Evolutionary conservation across 2,797 vertebrate species (phyloP), one percentile per base, ranked within the genome.

Genomic region (Hapalemur alaotrensis): DNA sequence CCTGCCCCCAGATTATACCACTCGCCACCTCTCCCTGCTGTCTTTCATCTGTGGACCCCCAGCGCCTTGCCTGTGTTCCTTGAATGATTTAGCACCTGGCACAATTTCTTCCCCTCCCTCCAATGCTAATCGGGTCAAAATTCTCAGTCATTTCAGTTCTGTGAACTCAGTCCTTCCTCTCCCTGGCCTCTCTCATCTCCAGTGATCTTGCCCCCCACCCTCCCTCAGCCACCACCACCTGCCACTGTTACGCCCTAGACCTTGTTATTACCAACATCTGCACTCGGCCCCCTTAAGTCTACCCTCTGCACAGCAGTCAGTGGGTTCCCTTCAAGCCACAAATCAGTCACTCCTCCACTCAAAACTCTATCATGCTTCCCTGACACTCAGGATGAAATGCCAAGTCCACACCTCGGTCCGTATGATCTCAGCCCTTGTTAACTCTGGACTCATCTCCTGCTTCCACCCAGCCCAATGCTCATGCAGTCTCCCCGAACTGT

Each of bases 61-160:
- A 8, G 41, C 1, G 4, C 41, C 48, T 20, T 0, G 1, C 12
- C 22, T 52, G 7, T 10, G 5, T 17, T 63, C 59, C 23, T 25
- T 83, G 17, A 48, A 79, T 2, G 25, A 30, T 3, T 7, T 15
- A 41, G 41, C 23, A 32, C 22, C 22, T 22, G 18, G 65, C 5
- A 1, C 20, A 46, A 48, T 18, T 63, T 35, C 63, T 12, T 5
- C 8, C 48, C 48, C 3, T 38, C 38, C 25, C 28, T 38, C 30
- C 17, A 61, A 4, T 2, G 43, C 43, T 22, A 22, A 32, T 72
- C 35, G 30, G 25, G 0, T 38, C 65, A 25, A 70, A 50, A 61
- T 30, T 18, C 35, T 76, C 73, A 13, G n/a, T 6, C 9, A 32
- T 15, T 32, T 28, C 70, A 78, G 4, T n/a, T 69, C 81, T 73